phyloP scores from a whole-genome alignment of 2,113 vertebrate genomes.

The Nycticorax nycticorax region DNA sequence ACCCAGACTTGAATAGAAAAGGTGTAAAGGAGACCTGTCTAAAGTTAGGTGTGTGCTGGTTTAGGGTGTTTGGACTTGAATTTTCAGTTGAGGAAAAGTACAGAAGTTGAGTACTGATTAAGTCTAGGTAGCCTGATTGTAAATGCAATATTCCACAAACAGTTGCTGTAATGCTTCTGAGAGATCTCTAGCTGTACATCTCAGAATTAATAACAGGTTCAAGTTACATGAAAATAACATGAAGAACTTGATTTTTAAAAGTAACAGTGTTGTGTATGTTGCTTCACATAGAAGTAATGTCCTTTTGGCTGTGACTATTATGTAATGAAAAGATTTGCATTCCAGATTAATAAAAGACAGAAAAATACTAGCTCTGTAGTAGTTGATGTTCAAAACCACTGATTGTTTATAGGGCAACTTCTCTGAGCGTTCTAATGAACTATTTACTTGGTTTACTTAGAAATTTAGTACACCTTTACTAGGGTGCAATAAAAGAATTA shows the following conservation, averaged over 20 bases:
- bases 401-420: background rate
- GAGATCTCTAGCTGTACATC: background rate
- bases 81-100: background rate
- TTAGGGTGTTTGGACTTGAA: background rate
- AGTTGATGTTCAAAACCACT: background rate
- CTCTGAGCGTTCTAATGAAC: background rate
- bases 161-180: background rate
- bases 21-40: background rate
- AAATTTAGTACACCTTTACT: background rate
- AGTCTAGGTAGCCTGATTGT: background rate
- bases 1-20: background rate
- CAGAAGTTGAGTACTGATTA: background rate
- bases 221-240: background rate
- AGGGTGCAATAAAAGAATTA: background rate
- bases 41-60: background rate
- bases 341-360: background rate
- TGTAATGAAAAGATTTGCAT: background rate
- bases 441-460: background rate
- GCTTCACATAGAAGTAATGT: background rate
- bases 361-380: background rate
- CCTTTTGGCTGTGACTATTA: background rate
- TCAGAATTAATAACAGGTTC: background rate
- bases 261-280: background rate
- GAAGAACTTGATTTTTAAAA: background rate
- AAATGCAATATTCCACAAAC: background rate